Percentiles rank a stretch among this genome's conserved stretches.
phyloP scores from a whole-genome alignment of 2,888 invertebrate genomes.

The Stenchaetothrips biformis region DNA sequence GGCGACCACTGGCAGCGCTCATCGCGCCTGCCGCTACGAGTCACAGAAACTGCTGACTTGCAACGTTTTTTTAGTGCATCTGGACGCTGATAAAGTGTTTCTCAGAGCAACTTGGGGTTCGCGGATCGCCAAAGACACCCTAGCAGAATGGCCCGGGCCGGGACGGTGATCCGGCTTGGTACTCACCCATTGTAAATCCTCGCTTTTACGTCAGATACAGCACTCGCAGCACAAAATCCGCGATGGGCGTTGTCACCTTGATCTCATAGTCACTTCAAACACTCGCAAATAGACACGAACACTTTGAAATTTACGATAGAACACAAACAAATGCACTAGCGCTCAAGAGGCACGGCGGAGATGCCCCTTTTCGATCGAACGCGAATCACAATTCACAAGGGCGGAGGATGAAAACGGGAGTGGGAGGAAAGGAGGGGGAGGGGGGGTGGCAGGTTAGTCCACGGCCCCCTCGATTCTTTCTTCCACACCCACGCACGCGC shows the following conservation, averaged over 20 bases:
- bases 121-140: neutral
- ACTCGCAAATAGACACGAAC: neutral
- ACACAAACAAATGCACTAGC: slow-evolving; percentile 8
- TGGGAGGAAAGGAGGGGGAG: neutral
- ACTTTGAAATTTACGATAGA: neutral
- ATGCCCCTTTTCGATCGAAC: slow-evolving; percentile 24
- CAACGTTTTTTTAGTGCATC: neutral
- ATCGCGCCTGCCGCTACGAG: too few relatives aligned
- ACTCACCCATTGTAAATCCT: slow-evolving; percentile 9
- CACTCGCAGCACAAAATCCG: neutral
- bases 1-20: too few relatives aligned
- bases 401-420: slow-evolving; percentile 16
- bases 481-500: neutral
- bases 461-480: neutral
- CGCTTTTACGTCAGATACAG: slow-evolving; percentile 3
- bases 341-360: slow-evolving; percentile 1
- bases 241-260: neutral
- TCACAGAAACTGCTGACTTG: too few relatives aligned
- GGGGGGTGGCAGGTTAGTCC: neutral
- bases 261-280: slow-evolving; percentile 7
- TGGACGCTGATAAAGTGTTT: neutral
- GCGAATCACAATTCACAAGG: slow-evolving; percentile 23
- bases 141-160: slow-evolving; percentile 9
- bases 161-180: slow-evolving; percentile 2
- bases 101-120: neutral